Percentiles rank a stretch among this genome's conserved stretches.
Conservation (phyloP, 1,140 invertebrate species). For the Monomorium pharaonis region DNA sequence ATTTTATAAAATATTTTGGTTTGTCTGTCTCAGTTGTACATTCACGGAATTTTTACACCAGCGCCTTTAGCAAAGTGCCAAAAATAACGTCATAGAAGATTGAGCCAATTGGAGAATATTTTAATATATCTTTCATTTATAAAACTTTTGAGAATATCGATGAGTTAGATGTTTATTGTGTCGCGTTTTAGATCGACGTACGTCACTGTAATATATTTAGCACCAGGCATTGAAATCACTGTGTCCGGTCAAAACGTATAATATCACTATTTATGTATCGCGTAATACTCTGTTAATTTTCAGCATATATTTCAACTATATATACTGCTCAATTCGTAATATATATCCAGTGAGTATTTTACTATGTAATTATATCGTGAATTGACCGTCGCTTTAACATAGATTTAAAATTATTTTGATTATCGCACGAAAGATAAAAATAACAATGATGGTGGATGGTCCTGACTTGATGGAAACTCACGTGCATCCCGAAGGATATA, state of each 20-base stretch:
- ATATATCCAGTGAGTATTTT: neutral
- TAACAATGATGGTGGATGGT: conserved; percentile 79
- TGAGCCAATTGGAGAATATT: conserved; percentile 52
- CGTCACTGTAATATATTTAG: conserved; percentile 54
- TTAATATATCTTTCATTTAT: neutral
- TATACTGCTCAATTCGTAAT: neutral
- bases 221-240: conserved; percentile 49
- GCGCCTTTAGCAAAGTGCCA: conserved; percentile 58
- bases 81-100: conserved; percentile 65
- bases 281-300: conserved; percentile 17
- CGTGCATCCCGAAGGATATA: conserved; percentile 69
- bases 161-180: conserved; percentile 42
- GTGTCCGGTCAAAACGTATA: neutral
- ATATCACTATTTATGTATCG: neutral
- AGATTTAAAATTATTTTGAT: conserved; percentile 40
- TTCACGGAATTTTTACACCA: conserved; percentile 45
- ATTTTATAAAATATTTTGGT: neutral
- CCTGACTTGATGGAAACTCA: conserved; percentile 72
- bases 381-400: conserved; percentile 20
- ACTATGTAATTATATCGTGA: neutral
- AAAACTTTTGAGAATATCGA: conserved; percentile 37
- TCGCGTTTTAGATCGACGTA: conserved; percentile 42
- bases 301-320: neutral
- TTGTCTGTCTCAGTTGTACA: neutral
- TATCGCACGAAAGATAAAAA: conserved; percentile 51